Evolutionary conservation across 2,888 invertebrate genomes (phyloP).

Genomic region (Aricia artaxerxes): DNA sequence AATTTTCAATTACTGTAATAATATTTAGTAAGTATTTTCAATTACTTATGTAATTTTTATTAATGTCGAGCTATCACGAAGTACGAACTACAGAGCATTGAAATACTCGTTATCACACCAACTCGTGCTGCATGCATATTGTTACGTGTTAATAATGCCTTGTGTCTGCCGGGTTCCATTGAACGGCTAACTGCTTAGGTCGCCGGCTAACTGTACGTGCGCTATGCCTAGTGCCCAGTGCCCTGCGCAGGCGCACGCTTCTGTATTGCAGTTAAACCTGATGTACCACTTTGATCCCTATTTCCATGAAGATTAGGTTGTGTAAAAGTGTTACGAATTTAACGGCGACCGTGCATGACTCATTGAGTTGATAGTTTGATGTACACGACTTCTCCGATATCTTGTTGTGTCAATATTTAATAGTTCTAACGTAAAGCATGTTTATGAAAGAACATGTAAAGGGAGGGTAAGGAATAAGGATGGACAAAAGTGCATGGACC

Average conservation of each 20-base stretch:
- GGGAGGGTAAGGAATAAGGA: background rate
- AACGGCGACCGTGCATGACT: background rate
- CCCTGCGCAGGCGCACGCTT: background rate
- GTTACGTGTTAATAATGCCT: background rate
- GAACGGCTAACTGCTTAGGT: background rate
- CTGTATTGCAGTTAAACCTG: no score
- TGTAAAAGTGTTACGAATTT: background rate
- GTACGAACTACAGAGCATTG: background rate
- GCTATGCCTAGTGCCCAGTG: background rate
- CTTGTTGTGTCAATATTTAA: background rate
- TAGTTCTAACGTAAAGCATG: background rate
- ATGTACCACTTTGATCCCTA: background rate
- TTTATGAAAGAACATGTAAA: background rate
- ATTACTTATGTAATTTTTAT: slow-evolving; percentile 4
- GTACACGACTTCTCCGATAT: background rate
- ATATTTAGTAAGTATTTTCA: background rate
- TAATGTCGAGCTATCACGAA: background rate
- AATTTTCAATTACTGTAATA: no score
- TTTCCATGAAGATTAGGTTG: background rate
- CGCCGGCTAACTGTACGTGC: background rate
- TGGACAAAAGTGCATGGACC: background rate
- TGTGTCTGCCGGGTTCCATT: background rate
- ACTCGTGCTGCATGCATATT: background rate
- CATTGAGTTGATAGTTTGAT: background rate
- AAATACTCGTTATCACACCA: background rate